A percentile compares a stretch with the other conserved stretches of the same genome.
Evolutionary conservation across 1,140 invertebrate species (phyloP).

Genomic region (Bicyclus anynana): DNA sequence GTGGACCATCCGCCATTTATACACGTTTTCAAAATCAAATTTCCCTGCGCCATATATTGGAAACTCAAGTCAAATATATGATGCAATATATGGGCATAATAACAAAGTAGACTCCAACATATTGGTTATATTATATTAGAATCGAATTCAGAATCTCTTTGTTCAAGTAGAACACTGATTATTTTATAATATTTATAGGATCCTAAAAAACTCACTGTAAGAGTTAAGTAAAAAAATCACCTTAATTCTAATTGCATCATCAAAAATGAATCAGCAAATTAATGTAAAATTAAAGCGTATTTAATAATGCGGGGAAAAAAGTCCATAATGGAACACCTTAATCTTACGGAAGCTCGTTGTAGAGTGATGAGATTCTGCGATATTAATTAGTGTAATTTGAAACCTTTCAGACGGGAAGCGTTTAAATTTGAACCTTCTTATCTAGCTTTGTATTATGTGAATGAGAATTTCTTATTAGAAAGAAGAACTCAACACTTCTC

Average conservation of each 20-base stretch:
- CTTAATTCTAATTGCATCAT: not conserved
- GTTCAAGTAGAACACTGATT: too few relatives aligned
- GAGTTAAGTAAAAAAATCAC: not conserved
- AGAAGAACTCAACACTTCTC: too few relatives aligned
- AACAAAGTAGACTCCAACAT: too few relatives aligned
- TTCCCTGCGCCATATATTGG: not conserved
- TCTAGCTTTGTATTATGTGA: too few relatives aligned
- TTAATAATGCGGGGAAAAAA: slow-evolving; percentile 36
- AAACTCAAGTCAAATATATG: not conserved
- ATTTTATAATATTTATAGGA: too few relatives aligned
- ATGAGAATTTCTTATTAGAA: too few relatives aligned
- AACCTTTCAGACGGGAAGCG: slow-evolving; percentile 26
- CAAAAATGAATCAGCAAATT: not conserved
- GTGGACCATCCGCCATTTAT: slow-evolving; percentile 35
- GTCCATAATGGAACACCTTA: slow-evolving; percentile 66
- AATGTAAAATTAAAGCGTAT: slow-evolving; percentile 23
- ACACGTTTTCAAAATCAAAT: slow-evolving; percentile 12
- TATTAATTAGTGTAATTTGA: slow-evolving; percentile 62
- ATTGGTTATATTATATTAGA: too few relatives aligned
- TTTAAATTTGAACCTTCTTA: not conserved
- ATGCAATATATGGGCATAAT: not conserved
- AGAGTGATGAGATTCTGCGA: slow-evolving; percentile 59
- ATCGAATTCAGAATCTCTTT: too few relatives aligned
- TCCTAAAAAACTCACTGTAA: too few relatives aligned
- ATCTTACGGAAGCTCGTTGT: slow-evolving; percentile 60